Evolutionary conservation across 2,888 invertebrate genomes (phyloP).

Genomic region (Stenchaetothrips biformis): DNA sequence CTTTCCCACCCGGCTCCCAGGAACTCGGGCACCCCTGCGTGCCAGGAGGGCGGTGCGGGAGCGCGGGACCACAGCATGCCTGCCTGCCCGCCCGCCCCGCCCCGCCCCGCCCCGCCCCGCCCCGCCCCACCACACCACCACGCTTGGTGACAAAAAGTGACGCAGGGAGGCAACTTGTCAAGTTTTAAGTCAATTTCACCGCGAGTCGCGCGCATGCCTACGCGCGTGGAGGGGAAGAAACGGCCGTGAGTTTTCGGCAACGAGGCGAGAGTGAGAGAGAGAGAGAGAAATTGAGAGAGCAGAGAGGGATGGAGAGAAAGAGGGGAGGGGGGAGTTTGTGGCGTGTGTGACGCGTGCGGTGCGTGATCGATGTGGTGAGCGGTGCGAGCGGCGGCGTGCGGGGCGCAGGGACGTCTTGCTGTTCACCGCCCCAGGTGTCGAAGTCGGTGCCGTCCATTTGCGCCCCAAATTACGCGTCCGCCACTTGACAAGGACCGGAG

Average conservation of each 20-base stretch:
- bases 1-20: too few species aligned
- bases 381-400: background rate
- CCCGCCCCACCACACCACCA: background rate
- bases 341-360: background rate
- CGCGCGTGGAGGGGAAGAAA: background rate
- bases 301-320: background rate
- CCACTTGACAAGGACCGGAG: slow-evolving; percentile 1
- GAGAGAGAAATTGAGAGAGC: background rate
- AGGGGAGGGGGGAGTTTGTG: background rate
- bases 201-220: background rate
- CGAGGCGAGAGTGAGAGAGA: background rate
- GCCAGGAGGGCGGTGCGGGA: background rate
- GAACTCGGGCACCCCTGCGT: background rate
- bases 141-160: background rate
- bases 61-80: too few species aligned
- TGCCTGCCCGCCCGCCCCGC: background rate
- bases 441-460: slow-evolving; percentile 8
- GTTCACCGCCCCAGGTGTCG: background rate
- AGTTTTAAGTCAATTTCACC: slow-evolving; percentile 17
- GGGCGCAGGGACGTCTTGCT: background rate
- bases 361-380: background rate
- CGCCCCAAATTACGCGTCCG: slow-evolving; percentile 2
- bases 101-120: background rate
- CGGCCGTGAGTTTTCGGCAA: background rate
- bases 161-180: background rate